Conservation (phyloP, 2,113 vertebrate species). For the Rhineura floridana region DNA sequence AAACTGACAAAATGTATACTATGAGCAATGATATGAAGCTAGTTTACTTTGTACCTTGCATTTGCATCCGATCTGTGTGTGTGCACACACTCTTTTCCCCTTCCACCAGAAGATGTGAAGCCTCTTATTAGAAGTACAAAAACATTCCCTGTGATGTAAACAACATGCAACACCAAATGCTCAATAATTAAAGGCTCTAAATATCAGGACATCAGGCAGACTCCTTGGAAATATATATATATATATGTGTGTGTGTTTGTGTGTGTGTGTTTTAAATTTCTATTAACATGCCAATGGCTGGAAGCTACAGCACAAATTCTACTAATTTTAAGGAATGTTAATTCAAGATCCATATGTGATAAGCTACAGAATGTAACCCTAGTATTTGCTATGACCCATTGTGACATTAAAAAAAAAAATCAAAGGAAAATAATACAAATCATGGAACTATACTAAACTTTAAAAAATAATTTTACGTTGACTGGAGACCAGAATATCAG, state of each 20-base stretch:
- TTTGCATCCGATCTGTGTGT: constrained; percentile 29
- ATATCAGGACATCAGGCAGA: constrained; percentile 12
- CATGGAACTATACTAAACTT: neutral
- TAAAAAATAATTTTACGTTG: neutral
- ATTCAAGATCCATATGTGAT: neutral
- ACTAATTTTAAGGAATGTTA: neutral
- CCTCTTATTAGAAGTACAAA: constrained; percentile 18
- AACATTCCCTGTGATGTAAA: constrained; percentile 33
- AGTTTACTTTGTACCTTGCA: constrained; percentile 51
- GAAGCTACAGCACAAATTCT: neutral
- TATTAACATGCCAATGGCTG: neutral
- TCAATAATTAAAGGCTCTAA: constrained; percentile 12
- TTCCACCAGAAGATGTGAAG: neutral
- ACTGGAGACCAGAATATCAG: too few species aligned
- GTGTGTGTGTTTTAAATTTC: neutral
- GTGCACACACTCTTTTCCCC: constrained; percentile 17
- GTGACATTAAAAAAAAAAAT: constrained; percentile 15
- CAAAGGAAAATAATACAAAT: constrained; percentile 25
- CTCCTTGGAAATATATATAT: neutral
- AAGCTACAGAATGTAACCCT: neutral
- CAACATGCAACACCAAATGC: constrained; percentile 25
- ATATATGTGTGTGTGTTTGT: neutral
- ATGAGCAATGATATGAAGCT: constrained; percentile 34
- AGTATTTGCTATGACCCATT: constrained; percentile 25
- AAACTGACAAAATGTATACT: constrained; percentile 57